Base-by-base conservation (phyloP, 30 jellyfish, hydroid and myxozoan species). In the Pseudorhiza aurosa region DNA sequence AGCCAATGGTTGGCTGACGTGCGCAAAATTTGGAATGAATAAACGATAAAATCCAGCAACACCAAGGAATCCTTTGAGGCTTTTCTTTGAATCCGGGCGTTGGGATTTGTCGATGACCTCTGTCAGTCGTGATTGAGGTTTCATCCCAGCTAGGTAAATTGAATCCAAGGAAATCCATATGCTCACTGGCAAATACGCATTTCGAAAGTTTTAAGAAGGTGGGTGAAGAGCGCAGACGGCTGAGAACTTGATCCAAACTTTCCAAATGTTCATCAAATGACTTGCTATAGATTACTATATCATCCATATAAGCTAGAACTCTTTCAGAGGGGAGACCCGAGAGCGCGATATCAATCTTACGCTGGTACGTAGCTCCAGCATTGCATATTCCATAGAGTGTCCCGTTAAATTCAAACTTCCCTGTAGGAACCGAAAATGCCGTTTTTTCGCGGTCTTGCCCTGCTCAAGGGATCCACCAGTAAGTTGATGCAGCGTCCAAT, bases 61-160 rank as follows among this genome's bases (percentile, higher is more conserved):
- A 59, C 94, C 94, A 24, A 82, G 81, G 55, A 82, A 82, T 9
- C 80, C 51, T 50, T 58, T 75, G 65, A 75, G 40, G 57, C 58
- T 44, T 40, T 75, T 75, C 64, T 53, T 55, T n/a, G 88, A 56
- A 8, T 58, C 24, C 11, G 88, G 88, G 12, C 31, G 80, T 19
- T 50, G 47, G 87, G 22, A 73, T 18, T 30, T 10, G 40, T 27
- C 18, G 14, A 73, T 73, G 22, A 76, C 87, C 8, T 55, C 60
- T 11, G 87, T 73, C 26, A 73, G 72, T 31, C 87, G 87, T 10
- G 75, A 30, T 47, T 73, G 87, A 17, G 87, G 87, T 46, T 39
- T 51, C 28, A 73, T 73, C 32, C 76, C 87, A 2, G 43, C 37
- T 73, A 4, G 50, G 0, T 75, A 73, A 29, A 73, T 73, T 58